A percentile compares a stretch with the other conserved stretches of the same genome.
Conservation (phyloP, 2,113 vertebrate species). For the Polypterus bichir region DNA sequence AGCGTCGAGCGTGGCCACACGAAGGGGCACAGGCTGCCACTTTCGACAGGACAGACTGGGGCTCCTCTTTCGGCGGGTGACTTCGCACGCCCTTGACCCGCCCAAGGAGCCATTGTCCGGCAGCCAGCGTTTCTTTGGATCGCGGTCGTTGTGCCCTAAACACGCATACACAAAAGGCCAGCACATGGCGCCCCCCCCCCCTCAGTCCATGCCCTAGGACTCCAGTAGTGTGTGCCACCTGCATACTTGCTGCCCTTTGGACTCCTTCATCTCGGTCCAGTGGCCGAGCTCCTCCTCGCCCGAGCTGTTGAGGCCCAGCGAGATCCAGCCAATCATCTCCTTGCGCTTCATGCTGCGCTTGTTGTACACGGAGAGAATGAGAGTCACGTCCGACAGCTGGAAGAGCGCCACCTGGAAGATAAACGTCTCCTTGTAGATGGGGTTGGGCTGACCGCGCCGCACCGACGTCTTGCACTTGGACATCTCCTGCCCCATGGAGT, state of each 20-base stretch:
- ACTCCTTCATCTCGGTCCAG: conserved; percentile 97
- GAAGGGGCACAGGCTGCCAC: too few species aligned
- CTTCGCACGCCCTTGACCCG: too few species aligned
- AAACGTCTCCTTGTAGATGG: conserved; percentile 93
- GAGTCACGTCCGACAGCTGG: conserved; percentile 92
- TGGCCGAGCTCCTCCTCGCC: conserved; percentile 90
- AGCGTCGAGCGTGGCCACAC: too few species aligned
- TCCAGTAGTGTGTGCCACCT: conserved; percentile 87
- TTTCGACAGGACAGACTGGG: too few species aligned
- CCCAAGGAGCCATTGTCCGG: too few species aligned
- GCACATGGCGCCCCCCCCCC: background rate
- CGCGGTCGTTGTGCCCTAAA: too few species aligned
- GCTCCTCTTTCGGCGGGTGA: too few species aligned
- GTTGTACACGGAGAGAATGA: conserved; percentile 92
- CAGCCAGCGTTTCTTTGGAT: too few species aligned
- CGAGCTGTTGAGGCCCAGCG: conserved; percentile 91
- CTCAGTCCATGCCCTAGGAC: conserved; percentile 46
- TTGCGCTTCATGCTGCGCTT: conserved; percentile 97
- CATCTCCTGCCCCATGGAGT: conserved; percentile 98
- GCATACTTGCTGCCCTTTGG: conserved; percentile 91
- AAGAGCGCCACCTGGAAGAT: conserved; percentile 94
- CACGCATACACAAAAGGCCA: too few species aligned
- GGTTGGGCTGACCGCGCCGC: conserved; percentile 88
- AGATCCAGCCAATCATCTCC: conserved; percentile 97
- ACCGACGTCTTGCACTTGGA: conserved; percentile 96